A percentile compares a stretch with the other conserved stretches of the same genome.
phyloP scores from a whole-genome alignment of 2,888 invertebrate species.

The Dendrolimus pini region DNA sequence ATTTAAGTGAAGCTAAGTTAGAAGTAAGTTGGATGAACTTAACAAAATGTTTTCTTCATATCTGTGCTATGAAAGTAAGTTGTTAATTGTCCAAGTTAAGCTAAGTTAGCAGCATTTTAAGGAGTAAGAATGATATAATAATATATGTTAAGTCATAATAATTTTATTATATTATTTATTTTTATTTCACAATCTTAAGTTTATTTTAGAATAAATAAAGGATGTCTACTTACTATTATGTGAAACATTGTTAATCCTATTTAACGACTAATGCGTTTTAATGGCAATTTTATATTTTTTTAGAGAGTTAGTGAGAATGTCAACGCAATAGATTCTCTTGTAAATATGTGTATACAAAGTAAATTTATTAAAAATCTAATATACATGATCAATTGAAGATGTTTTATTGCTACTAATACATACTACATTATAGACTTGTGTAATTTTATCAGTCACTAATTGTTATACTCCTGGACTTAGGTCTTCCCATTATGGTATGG shows the following conservation, averaged over 20 bases:
- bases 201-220: too few relatives aligned
- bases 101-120: conserved; percentile 1
- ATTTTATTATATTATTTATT: conserved; percentile 39
- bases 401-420: too few relatives aligned
- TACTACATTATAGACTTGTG: too few relatives aligned
- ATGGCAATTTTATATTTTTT: conserved; percentile 8
- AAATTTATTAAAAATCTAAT: conserved; percentile 46
- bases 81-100: background rate
- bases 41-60: conserved; percentile 6
- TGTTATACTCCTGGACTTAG: too few relatives aligned
- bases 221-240: conserved; percentile 24
- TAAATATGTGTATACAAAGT: conserved; percentile 71
- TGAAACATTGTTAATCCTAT: conserved; percentile 1
- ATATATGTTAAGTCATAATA: background rate
- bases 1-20: conserved; percentile 3
- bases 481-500: too few relatives aligned
- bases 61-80: conserved; percentile 17
- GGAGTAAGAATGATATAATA: background rate
- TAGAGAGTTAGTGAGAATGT: conserved; percentile 30
- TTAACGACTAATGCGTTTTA: conserved; percentile 12
- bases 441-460: too few relatives aligned
- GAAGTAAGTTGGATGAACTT: background rate
- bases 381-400: background rate
- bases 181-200: conserved; percentile 23
- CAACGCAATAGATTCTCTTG: conserved; percentile 48